Percentiles rank a stretch among this genome's conserved stretches.
Conservation (phyloP, 2,888 invertebrate genomes). For the Lathronympha strigana region DNA sequence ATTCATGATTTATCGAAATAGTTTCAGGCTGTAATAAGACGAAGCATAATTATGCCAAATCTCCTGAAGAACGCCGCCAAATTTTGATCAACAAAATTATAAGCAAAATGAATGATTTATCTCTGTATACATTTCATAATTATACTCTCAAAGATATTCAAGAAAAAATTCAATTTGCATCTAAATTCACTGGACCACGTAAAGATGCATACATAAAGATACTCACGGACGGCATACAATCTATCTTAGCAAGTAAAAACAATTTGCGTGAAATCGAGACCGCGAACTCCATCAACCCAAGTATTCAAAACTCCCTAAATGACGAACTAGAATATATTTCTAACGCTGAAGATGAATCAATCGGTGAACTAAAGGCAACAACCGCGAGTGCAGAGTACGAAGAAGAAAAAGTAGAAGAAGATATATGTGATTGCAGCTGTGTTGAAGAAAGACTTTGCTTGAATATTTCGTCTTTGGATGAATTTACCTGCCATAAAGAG, state of each 20-base stretch:
- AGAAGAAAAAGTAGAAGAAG: constrained; percentile 18
- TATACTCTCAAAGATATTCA: constrained; percentile 41
- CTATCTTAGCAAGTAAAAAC: constrained; percentile 44
- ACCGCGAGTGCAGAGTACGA: constrained; percentile 18
- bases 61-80: constrained; percentile 41
- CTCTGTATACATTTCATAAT: constrained; percentile 49
- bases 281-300: not conserved
- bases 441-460: constrained; percentile 54
- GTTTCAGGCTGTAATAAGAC: constrained; percentile 14
- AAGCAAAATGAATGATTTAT: constrained; percentile 55
- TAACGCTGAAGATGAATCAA: constrained; percentile 4
- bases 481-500: constrained; percentile 56
- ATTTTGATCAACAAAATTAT: constrained; percentile 52
- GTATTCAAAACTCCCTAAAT: not conserved
- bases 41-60: not conserved
- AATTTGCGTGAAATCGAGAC: not conserved
- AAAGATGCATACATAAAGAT: constrained; percentile 58
- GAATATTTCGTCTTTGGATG: constrained; percentile 57
- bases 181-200: constrained; percentile 51
- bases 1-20: not conserved
- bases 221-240: constrained; percentile 64
- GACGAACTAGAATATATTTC: not conserved
- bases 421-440: constrained; percentile 47
- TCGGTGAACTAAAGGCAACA: not conserved
- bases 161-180: constrained; percentile 55